A percentile compares a stretch with the other conserved stretches of the same genome.
Evolutionary conservation across 2,113 vertebrate species (phyloP).

Genomic region (Ascaphus truei): DNA sequence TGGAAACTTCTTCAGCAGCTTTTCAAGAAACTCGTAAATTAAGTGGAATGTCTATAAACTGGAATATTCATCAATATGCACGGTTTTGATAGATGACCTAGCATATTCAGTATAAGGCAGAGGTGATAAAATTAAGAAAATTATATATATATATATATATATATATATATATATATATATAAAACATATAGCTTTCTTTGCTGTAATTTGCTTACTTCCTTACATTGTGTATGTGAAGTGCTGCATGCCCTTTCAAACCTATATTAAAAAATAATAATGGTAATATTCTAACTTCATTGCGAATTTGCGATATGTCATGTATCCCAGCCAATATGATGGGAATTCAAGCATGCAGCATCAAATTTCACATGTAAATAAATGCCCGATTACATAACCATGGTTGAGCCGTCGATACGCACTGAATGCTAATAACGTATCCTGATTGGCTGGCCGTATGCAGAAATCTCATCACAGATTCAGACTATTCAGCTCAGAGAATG

Average conservation of each 20-base stretch:
- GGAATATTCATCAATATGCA: constrained; percentile 30
- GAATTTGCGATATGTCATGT: neutral
- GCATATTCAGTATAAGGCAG: neutral
- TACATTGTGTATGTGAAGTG: too few relatives aligned
- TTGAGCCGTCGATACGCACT: neutral
- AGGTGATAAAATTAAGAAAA: neutral
- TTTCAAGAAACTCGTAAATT: constrained; percentile 56
- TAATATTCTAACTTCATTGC: neutral
- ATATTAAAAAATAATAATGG: neutral
- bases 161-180: too few relatives aligned
- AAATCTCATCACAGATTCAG: constrained; percentile 55
- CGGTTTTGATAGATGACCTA: constrained; percentile 28
- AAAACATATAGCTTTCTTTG: too few relatives aligned
- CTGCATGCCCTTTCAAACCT: too few relatives aligned
- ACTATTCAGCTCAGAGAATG: constrained; percentile 35
- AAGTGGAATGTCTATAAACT: constrained; percentile 58
- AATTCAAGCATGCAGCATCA: neutral
- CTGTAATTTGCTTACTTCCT: too few relatives aligned
- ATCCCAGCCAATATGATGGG: neutral
- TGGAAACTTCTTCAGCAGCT: constrained; percentile 61
- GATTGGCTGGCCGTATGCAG: constrained; percentile 51
- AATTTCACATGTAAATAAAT: neutral
- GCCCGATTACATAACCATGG: neutral
- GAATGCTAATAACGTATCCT: constrained; percentile 37
- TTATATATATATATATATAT: too few relatives aligned